Evolutionary conservation across 2,113 vertebrate genomes (phyloP), one percentile per base, ranked within the genome.

Genomic region (Ceuthmochares aereus): DNA sequence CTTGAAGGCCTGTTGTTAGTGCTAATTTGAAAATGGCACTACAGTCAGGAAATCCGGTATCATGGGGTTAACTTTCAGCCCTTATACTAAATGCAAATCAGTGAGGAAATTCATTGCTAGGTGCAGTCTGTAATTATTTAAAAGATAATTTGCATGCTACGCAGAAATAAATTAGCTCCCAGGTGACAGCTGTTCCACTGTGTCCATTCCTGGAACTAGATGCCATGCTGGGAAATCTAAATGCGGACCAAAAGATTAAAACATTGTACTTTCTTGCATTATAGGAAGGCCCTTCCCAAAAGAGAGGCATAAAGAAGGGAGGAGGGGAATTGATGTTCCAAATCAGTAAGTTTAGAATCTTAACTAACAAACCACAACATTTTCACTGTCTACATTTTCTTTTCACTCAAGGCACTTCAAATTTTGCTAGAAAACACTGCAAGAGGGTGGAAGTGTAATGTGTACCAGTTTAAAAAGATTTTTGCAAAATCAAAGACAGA

Each of bases 151-250:
- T 97, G 95, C 93, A 96, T 97, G 96, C 77, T 87, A 77, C 94
- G 74, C 90, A 93, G 94, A 95, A 96, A 69, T 96, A 97, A 97
- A 97, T 96, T 82, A 96, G 96, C 88, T 97, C 97, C 95, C 90
- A 94, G 96, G 93, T 97, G 96, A 95, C 96, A 96, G 94, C 90
- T 93, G 90, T 90, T 95, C 82, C 66, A 52, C 94, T 64, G 86
- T 73, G 88, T 84, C 94, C 68, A 68, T 95, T 96, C 85, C 84
- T 94, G 95, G 89, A 96, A 97, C 25, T 30, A 75, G 89, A 67
- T 77, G 58, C 74, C 85, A 90, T 45, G 90, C 83, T 78, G 90
- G 51, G 84, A 90, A 94, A 90, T 84, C 75, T 88, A 90, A 96
- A 96, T 90, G 81, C 60, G 93, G 93, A 84, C 62, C 84, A 67